Percentiles rank a stretch among this genome's conserved stretches.
Evolutionary conservation across 2,797 vertebrate species (phyloP).

Genomic region (Coendou prehensilis): DNA sequence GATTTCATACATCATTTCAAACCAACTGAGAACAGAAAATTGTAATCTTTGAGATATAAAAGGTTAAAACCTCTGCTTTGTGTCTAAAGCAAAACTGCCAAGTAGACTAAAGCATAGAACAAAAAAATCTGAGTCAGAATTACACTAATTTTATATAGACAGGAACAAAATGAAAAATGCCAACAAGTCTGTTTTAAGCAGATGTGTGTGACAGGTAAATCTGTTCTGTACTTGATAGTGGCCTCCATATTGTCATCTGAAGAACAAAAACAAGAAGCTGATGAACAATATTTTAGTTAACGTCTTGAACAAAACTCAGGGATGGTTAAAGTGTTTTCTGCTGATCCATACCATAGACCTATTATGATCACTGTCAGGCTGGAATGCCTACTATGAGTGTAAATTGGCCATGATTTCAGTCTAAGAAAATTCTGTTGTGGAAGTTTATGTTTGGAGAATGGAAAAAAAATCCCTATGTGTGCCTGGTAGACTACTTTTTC

Average conservation of each 20-base stretch:
- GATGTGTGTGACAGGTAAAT: neutral
- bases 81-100: neutral
- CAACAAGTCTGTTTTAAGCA: neutral
- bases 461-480: neutral
- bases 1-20: constrained; percentile 35
- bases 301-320: neutral
- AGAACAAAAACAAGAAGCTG: neutral
- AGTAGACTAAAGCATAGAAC: neutral
- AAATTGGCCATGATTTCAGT: neutral
- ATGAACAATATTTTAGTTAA: neutral
- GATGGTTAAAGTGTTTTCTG: neutral
- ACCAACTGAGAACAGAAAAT: neutral
- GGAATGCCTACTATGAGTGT: neutral
- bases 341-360: neutral
- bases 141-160: neutral
- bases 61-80: neutral
- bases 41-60: neutral
- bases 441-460: neutral
- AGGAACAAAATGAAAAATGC: neutral
- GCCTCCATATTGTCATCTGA: neutral
- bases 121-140: neutral
- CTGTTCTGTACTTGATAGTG: neutral
- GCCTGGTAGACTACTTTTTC: neutral
- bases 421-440: neutral
- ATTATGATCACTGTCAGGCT: neutral